Evolutionary conservation across 2,797 vertebrate genomes (phyloP).

Genomic region (Peromyscus aztecus): DNA sequence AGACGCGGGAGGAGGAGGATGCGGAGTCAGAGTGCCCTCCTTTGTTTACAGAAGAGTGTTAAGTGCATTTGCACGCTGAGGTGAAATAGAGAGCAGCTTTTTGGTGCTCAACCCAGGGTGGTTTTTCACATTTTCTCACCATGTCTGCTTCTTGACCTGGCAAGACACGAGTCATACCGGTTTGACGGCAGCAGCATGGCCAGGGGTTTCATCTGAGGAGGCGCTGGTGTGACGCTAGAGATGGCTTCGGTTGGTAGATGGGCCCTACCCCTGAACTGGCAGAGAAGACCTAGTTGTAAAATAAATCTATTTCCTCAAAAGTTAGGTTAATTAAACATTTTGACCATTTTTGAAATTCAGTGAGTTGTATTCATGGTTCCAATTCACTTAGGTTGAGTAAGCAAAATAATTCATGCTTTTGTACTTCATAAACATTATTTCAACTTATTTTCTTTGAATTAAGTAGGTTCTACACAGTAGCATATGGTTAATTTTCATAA

Average conservation of each 20-base stretch:
- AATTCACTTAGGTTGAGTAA: constrained; percentile 9
- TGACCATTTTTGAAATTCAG: constrained; percentile 23
- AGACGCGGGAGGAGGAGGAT: background rate
- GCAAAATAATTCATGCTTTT: constrained; percentile 53
- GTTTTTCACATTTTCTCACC: background rate
- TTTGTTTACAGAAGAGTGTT: background rate
- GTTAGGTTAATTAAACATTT: constrained; percentile 25
- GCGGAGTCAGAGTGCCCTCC: background rate
- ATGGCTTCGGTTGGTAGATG: background rate
- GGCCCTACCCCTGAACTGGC: background rate
- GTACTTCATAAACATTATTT: constrained; percentile 24
- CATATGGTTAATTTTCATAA: constrained; percentile 55
- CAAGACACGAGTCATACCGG: background rate
- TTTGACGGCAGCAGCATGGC: background rate
- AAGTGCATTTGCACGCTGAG: background rate
- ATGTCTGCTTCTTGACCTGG: background rate
- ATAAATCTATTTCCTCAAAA: constrained; percentile 43
- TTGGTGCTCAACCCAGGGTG: background rate
- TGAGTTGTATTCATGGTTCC: constrained; percentile 14
- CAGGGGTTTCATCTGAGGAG: background rate
- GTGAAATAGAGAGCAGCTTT: background rate
- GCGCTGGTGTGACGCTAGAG: background rate
- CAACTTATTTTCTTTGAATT: constrained; percentile 44
- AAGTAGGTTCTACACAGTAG: constrained; percentile 19
- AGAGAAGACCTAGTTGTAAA: background rate